A percentile compares a stretch with the other conserved stretches of the same genome.
These are phyloP conservation scores for Caenorhabditis sp. DNA, from an alignment of 2,888 invertebrate genomes.

Conservation along the genomic window DNA sequence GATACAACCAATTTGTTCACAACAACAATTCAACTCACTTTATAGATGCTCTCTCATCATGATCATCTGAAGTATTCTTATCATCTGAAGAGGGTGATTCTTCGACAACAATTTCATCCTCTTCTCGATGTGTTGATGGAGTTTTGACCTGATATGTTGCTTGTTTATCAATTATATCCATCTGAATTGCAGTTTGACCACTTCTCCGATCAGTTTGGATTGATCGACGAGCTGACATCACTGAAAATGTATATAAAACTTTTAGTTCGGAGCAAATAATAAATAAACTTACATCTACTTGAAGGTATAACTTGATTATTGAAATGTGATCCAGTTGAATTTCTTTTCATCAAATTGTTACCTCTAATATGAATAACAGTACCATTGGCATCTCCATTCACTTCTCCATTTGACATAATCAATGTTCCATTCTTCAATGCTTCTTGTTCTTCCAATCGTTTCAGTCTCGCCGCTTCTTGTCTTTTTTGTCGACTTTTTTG, in stretches of 20 bases:
- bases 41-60: too few species aligned
- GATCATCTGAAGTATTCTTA: too few species aligned
- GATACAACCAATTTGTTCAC: too few species aligned
- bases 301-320: conserved; percentile 27
- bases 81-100: background rate
- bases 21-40: too few species aligned
- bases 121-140: conserved; percentile 11
- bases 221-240: conserved; percentile 5
- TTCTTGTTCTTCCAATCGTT: conserved; percentile 35
- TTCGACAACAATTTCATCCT: background rate
- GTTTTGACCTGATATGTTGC: conserved; percentile 1
- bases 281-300: conserved; percentile 11
- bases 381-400: background rate
- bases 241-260: conserved; percentile 10
- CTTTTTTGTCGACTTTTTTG: conserved; percentile 44
- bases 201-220: conserved; percentile 10
- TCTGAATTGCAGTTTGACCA: conserved; percentile 27
- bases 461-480: conserved; percentile 44
- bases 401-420: conserved; percentile 17
- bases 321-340: conserved; percentile 21
- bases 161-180: conserved; percentile 15
- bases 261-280: background rate
- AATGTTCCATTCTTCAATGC: conserved; percentile 21
- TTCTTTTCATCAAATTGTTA: background rate
- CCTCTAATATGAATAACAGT: background rate